Conservation (phyloP, 2,797 vertebrate species). For the Pangasius sanitwongsei region DNA sequence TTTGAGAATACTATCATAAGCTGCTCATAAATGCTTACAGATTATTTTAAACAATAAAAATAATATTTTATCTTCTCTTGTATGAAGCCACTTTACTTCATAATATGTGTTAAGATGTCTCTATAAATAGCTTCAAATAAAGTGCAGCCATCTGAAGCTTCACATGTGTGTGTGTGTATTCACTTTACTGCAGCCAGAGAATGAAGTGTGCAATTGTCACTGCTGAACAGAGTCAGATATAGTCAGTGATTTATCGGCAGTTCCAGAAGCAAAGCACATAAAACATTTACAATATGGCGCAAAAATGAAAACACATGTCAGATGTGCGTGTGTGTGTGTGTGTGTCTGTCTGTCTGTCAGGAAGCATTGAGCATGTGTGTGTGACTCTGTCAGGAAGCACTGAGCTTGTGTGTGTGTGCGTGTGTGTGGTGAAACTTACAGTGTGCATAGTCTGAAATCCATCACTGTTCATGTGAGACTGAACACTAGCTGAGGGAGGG, state of each 20-base stretch:
- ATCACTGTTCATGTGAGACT: constrained; percentile 20
- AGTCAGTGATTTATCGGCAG: constrained; percentile 25
- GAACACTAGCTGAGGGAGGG: constrained; percentile 4
- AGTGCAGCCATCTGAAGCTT: neutral
- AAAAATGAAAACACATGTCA: constrained; percentile 44
- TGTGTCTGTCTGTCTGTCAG: neutral
- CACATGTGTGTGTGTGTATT: neutral
- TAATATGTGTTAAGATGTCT: neutral
- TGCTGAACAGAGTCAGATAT: neutral
- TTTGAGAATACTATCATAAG: neutral
- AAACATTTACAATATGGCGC: constrained; percentile 31
- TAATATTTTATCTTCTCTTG: neutral
- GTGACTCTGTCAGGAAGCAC: too few relatives aligned
- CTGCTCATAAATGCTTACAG: neutral
- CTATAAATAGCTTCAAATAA: neutral
- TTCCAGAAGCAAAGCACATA: constrained; percentile 29
- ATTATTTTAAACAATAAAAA: neutral
- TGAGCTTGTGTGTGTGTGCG: neutral
- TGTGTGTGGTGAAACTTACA: constrained; percentile 7
- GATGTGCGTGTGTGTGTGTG: neutral
- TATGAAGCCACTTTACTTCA: neutral
- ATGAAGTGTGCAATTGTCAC: neutral
- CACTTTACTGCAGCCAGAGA: neutral
- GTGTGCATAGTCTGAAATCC: constrained; percentile 12
- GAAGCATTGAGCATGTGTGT: neutral